phyloP scores from a whole-genome alignment of 35 echinoderm and acorn worm species.

The Stichopus chloronotus region DNA sequence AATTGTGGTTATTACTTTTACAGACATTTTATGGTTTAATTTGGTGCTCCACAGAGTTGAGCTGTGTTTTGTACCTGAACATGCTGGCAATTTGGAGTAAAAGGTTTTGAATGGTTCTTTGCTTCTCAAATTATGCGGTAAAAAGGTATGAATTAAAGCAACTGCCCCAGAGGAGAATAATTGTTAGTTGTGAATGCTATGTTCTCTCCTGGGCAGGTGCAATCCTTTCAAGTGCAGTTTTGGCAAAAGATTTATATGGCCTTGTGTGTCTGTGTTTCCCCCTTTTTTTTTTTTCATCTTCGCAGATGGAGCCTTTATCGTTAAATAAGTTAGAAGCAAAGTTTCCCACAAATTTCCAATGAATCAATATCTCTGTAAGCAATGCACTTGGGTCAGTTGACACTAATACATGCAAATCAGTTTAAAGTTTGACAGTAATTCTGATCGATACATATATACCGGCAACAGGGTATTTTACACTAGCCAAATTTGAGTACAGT shows the following conservation, averaged over 20 bases:
- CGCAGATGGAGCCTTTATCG: background rate
- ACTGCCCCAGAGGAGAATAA: background rate
- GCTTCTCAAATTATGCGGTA: no score
- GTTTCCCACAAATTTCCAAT: background rate
- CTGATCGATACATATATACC: background rate
- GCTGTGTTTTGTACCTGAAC: no score
- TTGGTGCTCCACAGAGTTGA: no score
- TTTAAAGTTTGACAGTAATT: constrained; percentile 17
- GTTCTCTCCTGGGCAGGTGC: background rate
- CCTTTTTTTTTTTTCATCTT: background rate
- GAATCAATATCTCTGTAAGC: background rate
- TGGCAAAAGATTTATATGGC: background rate
- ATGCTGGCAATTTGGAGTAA: no score
- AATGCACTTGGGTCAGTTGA: constrained; percentile 1
- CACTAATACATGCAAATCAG: constrained; percentile 32
- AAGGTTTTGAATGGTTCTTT: no score
- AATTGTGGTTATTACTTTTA: no score
- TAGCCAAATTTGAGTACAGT: background rate
- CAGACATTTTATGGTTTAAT: no score
- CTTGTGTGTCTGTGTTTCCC: no score
- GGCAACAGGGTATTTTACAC: background rate
- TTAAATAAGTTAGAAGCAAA: background rate
- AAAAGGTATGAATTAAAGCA: no score
- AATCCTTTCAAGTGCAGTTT: background rate
- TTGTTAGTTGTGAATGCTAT: background rate